These are phyloP conservation scores for Mythimna impura DNA, from an alignment of 2,888 invertebrate genomes.

Conservation along the genomic window DNA sequence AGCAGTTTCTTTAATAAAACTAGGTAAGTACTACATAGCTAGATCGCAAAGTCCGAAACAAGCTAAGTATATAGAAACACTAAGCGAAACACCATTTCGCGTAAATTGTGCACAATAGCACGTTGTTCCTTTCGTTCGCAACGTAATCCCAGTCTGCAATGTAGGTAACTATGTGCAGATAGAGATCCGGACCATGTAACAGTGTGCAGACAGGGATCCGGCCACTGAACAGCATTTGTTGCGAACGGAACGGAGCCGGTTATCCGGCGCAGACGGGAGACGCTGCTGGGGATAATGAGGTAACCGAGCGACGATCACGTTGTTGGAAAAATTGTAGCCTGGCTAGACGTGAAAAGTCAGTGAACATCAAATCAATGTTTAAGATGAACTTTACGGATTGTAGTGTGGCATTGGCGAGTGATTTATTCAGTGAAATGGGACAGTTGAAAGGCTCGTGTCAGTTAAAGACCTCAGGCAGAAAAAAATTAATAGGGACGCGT, in stretches of 20 bases:
- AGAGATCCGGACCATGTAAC: conserved; percentile 6
- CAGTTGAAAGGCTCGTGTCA: neutral
- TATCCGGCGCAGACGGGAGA: conserved; percentile 7
- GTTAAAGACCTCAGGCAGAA: neutral
- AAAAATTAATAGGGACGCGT: neutral
- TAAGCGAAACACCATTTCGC: neutral
- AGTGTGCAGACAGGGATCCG: conserved; percentile 11
- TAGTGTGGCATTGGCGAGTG: neutral
- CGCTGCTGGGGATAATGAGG: neutral
- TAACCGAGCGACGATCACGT: neutral
- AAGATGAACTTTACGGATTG: neutral
- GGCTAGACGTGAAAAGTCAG: neutral
- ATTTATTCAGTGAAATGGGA: neutral
- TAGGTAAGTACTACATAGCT: neutral
- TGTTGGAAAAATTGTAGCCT: conserved; percentile 2
- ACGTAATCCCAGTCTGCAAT: conserved; percentile 7
- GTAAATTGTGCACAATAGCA: neutral
- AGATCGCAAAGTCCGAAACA: neutral
- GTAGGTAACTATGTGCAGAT: neutral
- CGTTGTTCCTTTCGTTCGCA: neutral
- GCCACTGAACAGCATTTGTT: conserved; percentile 20
- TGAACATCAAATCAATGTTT: neutral
- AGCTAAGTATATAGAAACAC: neutral
- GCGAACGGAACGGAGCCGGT: neutral
- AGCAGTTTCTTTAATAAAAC: neutral